phyloP scores from a whole-genome alignment of 2,797 vertebrate genomes.

The Pseudochirops corinnae region DNA sequence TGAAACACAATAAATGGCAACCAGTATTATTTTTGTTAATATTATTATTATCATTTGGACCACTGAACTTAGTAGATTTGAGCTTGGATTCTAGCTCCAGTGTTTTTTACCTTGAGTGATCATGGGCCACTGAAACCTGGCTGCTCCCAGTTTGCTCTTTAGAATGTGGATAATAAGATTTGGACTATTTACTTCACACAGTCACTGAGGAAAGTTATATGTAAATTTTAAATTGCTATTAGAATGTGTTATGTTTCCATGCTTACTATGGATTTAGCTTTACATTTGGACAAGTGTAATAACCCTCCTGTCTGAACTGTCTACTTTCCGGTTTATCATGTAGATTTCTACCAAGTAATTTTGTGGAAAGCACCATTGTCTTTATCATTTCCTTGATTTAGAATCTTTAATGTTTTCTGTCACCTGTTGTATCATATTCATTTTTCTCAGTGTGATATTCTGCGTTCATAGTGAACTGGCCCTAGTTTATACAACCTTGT shows the following conservation, averaged over 20 bases:
- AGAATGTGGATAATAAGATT: neutral
- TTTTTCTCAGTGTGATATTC: conserved; percentile 43
- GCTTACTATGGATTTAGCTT: neutral
- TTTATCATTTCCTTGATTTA: neutral
- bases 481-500: conserved; percentile 32
- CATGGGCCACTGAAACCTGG: neutral
- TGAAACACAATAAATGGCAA: neutral
- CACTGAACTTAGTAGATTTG: neutral
- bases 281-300: neutral
- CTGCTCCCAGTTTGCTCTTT: neutral
- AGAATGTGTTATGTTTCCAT: neutral
- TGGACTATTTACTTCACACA: too few relatives aligned
- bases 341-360: neutral
- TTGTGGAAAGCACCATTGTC: neutral
- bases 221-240: neutral
- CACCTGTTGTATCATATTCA: neutral
- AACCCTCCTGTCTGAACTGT: neutral
- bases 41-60: neutral
- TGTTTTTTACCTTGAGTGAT: neutral
- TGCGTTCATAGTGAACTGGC: neutral
- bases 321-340: neutral
- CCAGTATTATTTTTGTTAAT: neutral
- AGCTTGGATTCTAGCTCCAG: neutral
- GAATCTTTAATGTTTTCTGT: neutral
- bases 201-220: too few relatives aligned